These are phyloP conservation scores for Aphodius granarius DNA, from an alignment of 2,888 invertebrate species.

Conservation along the genomic window DNA sequence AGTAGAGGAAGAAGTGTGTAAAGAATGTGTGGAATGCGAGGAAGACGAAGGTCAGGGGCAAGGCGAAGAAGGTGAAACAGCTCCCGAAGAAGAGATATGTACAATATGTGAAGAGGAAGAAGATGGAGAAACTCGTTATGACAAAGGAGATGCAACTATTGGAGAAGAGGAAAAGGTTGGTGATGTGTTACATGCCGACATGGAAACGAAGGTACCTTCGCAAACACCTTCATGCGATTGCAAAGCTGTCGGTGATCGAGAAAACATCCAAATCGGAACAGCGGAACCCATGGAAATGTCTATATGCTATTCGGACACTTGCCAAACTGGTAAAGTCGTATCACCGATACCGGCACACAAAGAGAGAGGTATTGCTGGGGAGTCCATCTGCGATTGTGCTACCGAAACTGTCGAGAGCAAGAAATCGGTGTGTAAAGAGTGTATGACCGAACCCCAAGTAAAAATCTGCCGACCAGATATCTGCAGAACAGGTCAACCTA, in stretches of 20 bases:
- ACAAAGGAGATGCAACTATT: background rate
- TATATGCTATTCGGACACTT: background rate
- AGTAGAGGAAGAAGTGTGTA: background rate
- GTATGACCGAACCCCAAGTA: background rate
- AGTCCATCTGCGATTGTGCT: background rate
- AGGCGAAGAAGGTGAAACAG: background rate
- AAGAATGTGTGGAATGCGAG: background rate
- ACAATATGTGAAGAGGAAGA: conserved; percentile 12
- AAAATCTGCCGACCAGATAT: too few species aligned
- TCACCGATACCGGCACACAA: background rate
- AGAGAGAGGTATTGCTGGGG: background rate
- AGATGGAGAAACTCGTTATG: conserved; percentile 2
- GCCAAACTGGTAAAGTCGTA: background rate
- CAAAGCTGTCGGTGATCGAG: background rate
- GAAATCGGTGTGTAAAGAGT: background rate
- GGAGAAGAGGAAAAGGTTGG: background rate
- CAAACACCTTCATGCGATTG: background rate
- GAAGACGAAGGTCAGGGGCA: conserved; percentile 11
- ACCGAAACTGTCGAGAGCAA: background rate
- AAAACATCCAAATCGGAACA: background rate
- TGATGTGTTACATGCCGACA: background rate
- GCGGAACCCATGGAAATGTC: background rate
- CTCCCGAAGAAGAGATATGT: conserved; percentile 4
- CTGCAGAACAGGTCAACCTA: too few species aligned
- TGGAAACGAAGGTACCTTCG: background rate